Evolutionary conservation across 2,113 vertebrate genomes (phyloP).

Genomic region (Chamaea fasciata): DNA sequence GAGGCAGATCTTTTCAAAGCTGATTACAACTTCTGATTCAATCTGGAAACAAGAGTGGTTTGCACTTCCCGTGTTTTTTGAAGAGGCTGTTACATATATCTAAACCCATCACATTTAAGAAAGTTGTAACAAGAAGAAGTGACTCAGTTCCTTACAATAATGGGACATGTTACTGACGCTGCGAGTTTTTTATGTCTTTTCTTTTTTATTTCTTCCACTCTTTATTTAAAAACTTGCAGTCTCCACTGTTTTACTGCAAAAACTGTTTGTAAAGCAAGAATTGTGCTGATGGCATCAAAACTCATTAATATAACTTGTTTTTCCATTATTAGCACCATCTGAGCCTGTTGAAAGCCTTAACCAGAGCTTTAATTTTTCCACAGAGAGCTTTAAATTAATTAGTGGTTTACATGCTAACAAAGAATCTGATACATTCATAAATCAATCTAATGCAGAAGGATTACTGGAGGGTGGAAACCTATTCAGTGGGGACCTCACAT

Average conservation of each 20-base stretch:
- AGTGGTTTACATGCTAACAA: constrained; percentile 79
- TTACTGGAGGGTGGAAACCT: constrained; percentile 61
- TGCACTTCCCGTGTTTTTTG: not conserved
- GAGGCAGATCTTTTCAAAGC: not conserved
- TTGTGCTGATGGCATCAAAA: constrained; percentile 60
- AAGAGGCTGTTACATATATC: not conserved
- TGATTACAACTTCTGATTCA: not conserved
- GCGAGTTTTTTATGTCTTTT: not conserved
- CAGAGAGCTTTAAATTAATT: constrained; percentile 89
- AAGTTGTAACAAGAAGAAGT: constrained; percentile 39
- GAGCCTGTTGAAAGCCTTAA: constrained; percentile 78
- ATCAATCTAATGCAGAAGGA: constrained; percentile 74
- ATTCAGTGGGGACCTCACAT: constrained; percentile 75
- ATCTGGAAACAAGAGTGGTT: not conserved
- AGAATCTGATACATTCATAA: constrained; percentile 78
- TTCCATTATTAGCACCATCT: constrained; percentile 77
- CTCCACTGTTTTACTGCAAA: constrained; percentile 39
- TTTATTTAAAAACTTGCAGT: constrained; percentile 10
- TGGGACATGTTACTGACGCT: not conserved
- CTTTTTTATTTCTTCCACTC: not conserved
- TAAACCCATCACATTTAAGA: not conserved
- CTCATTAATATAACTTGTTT: constrained; percentile 72
- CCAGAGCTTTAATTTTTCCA: constrained; percentile 78
- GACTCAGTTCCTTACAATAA: constrained; percentile 34
- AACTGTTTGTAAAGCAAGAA: constrained; percentile 55